A percentile compares a stretch with the other conserved stretches of the same genome.
Conservation (phyloP, 2,888 invertebrate species). For the Rhingia campestris region DNA sequence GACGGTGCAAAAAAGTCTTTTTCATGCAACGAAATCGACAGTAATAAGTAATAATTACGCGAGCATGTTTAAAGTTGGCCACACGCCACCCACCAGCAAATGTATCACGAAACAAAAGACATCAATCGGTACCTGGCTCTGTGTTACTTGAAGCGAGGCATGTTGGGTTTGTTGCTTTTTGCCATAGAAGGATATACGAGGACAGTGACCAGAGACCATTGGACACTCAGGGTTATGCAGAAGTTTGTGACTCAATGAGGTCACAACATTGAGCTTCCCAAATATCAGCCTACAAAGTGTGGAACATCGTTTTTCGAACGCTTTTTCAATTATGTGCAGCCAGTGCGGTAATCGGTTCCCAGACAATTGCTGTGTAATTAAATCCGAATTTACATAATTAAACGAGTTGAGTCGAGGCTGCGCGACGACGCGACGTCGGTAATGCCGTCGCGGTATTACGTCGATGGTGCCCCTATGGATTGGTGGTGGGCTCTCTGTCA, state of each 20-base stretch:
- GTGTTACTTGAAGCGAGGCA: conserved; percentile 17
- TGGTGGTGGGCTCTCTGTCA: conserved; percentile 22
- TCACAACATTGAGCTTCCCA: conserved; percentile 52
- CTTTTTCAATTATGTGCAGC: conserved; percentile 51
- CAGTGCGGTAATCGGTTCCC: conserved; percentile 54
- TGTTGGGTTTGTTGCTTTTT: not conserved
- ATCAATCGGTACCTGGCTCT: conserved; percentile 32
- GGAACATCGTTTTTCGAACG: conserved; percentile 34
- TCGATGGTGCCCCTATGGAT: not conserved
- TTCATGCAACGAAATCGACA: conserved; percentile 54
- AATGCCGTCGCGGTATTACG: conserved; percentile 16
- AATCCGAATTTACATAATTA: conserved; percentile 72
- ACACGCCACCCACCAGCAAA: conserved; percentile 50
- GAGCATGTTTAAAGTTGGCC: conserved; percentile 59
- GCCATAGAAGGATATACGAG: conserved; percentile 49
- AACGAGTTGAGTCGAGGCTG: conserved; percentile 51
- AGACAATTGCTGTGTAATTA: conserved; percentile 72
- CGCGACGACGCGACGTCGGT: conserved; percentile 22
- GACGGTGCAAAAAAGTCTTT: conserved; percentile 6
- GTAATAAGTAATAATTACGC: conserved; percentile 59
- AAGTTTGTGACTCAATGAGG: conserved; percentile 54
- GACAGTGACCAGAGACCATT: conserved; percentile 13
- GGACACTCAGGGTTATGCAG: conserved; percentile 4
- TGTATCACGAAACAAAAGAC: conserved; percentile 38
- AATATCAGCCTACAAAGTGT: conserved; percentile 49